A percentile compares a stretch with the other conserved stretches of the same genome.
phyloP scores from a whole-genome alignment of 2,797 vertebrate species.

The Enteromius unitaeniatus region DNA sequence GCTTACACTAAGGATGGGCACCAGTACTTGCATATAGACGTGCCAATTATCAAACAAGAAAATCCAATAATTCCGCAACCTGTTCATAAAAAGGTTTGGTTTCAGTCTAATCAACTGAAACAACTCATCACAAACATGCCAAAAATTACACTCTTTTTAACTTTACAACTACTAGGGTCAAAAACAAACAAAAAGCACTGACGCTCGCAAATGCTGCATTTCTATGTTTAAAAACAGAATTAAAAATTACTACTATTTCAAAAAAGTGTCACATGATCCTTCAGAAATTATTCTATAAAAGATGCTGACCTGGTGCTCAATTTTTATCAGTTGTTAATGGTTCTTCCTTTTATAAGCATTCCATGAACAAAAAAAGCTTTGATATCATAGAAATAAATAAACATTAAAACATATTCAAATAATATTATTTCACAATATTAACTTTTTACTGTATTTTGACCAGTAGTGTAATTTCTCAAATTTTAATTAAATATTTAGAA shows the following conservation, averaged over 20 bases:
- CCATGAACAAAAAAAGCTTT: background rate
- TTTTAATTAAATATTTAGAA: background rate
- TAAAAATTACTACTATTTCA: background rate
- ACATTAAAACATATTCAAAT: background rate
- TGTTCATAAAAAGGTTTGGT: background rate
- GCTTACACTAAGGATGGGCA: background rate
- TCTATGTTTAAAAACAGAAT: background rate
- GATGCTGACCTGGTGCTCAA: background rate
- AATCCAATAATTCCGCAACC: background rate
- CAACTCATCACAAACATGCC: background rate
- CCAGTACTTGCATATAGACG: background rate
- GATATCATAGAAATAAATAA: background rate
- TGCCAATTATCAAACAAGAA: slow-evolving; percentile 2
- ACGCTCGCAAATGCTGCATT: background rate
- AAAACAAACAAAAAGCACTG: background rate
- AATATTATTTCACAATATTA: background rate
- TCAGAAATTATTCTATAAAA: background rate
- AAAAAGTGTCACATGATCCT: background rate
- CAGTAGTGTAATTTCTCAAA: background rate
- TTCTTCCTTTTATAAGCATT: no score
- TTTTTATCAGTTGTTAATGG: no score
- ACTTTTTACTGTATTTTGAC: background rate
- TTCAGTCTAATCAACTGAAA: background rate
- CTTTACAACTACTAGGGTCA: no score
- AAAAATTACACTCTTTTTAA: background rate